phyloP scores from a whole-genome alignment of 2,888 invertebrate genomes.

The Autographa pulchrina region DNA sequence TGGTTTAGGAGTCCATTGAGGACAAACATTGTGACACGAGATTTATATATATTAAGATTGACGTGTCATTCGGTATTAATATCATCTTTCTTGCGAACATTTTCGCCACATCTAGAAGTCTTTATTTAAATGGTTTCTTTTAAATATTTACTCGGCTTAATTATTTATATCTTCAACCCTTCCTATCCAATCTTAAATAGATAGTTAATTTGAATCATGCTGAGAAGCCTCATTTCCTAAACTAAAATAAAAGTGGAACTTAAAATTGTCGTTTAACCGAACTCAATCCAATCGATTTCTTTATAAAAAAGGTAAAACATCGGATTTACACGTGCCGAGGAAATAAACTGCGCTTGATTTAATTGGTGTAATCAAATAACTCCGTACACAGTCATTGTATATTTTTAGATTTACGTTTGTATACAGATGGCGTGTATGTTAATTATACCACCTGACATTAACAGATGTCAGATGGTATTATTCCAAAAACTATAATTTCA shows the following conservation, averaged over 20 bases:
- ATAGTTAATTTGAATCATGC: background rate
- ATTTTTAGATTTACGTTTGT: background rate
- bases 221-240: background rate
- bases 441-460: background rate
- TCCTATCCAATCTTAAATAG: too few species aligned
- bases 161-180: too few species aligned
- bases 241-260: background rate
- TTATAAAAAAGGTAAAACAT: constrained; percentile 11
- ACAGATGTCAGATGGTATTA: background rate
- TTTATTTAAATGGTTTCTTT: too few species aligned
- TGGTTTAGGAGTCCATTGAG: too few species aligned
- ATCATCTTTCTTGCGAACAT: too few species aligned
- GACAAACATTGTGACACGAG: too few species aligned
- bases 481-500: background rate
- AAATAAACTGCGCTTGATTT: constrained; percentile 17
- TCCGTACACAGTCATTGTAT: constrained; percentile 1
- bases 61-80: too few species aligned
- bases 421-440: background rate
- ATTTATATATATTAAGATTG: too few species aligned
- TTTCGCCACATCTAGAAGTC: too few species aligned
- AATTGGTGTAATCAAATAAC: constrained; percentile 19
- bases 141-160: too few species aligned
- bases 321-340: constrained; percentile 14
- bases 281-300: background rate
- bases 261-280: constrained; percentile 1